Evolutionary conservation across 2,113 vertebrate genomes (phyloP).

Genomic region (Actenoides lindsayi): DNA sequence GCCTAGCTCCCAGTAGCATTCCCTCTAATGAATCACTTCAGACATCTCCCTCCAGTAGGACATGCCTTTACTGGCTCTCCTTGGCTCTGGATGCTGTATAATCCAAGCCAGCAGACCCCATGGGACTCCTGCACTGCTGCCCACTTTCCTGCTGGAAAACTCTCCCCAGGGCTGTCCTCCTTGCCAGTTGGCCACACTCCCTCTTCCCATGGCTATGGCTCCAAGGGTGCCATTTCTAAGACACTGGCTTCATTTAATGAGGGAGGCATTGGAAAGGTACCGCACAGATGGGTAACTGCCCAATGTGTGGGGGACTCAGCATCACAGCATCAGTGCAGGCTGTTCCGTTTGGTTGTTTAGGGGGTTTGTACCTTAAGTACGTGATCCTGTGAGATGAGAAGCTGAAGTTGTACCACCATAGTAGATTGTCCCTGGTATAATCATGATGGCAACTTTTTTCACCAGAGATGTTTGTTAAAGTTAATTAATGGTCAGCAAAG

Average conservation of each 20-base stretch:
- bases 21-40: neutral
- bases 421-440: neutral
- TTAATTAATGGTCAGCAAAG: neutral
- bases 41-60: neutral
- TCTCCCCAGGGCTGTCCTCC: neutral
- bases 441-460: neutral
- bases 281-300: neutral
- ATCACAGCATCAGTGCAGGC: neutral
- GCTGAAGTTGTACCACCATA: neutral
- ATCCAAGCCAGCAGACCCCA: neutral
- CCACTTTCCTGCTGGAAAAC: neutral
- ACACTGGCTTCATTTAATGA: neutral
- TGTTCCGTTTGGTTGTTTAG: accelerated
- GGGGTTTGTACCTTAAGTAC: neutral
- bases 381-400: neutral
- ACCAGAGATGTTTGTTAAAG: neutral
- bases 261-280: neutral
- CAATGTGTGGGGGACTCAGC: accelerated
- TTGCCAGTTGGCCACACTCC: neutral
- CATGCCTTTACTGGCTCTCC: neutral
- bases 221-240: neutral
- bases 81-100: neutral
- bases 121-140: neutral
- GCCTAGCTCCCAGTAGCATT: neutral
- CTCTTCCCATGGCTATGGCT: accelerated